Conservation (phyloP, 1,140 invertebrate species). For the Coptotermes formosanus region DNA sequence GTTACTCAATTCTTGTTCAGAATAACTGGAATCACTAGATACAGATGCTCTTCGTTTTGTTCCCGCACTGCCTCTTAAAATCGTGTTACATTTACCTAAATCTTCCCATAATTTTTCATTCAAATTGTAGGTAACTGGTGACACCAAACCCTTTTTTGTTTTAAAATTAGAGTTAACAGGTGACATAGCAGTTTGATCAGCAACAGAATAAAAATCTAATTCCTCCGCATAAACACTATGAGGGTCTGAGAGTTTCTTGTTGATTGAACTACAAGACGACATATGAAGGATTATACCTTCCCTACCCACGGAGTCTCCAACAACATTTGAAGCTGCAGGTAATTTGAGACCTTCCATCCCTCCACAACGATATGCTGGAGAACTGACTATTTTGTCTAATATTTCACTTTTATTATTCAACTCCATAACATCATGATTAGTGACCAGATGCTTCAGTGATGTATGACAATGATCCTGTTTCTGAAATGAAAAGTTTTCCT, state of each 20-base stretch:
- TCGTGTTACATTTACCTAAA: background rate
- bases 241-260: background rate
- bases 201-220: background rate
- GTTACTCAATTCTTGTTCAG: background rate
- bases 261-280: background rate
- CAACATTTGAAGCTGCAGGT: no score
- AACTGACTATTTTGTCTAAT: no score
- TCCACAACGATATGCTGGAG: no score
- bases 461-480: background rate
- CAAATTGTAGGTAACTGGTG: background rate
- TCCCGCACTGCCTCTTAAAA: background rate
- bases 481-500: background rate
- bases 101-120: background rate
- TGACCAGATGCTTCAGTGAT: background rate
- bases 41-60: background rate
- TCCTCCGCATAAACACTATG: constrained; percentile 4
- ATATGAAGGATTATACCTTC: no score
- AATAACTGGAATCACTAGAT: background rate
- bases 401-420: background rate
- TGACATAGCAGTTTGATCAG: background rate
- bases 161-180: background rate
- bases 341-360: background rate
- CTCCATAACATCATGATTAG: background rate
- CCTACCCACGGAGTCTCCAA: no score
- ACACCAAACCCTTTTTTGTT: constrained; percentile 7